Evolutionary conservation across 2,888 invertebrate species (phyloP), one percentile per base, ranked within the genome.

Genomic region (Onthophagus sagittarius): DNA sequence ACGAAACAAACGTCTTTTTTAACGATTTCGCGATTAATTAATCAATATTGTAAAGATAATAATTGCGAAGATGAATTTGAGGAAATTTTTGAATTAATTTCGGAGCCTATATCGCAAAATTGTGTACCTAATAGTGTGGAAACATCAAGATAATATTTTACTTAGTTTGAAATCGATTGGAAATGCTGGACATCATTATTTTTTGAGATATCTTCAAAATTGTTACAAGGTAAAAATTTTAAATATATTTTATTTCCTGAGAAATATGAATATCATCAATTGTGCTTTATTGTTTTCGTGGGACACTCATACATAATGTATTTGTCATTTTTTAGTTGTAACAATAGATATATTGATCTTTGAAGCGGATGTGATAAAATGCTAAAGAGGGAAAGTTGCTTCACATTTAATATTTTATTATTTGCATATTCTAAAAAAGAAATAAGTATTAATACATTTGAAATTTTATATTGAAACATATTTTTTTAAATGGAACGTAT

Each of bases 161-260:
- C 64, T 79, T 15, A 71, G 78, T 7, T 72, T 79, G 14, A 79
- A 79, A 73, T 76, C 73, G 15, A 71, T 79, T 32, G 79, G 79
- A 62, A 79, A 79, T 76, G 74, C 78, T 32, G 79, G 79, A 5
- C 62, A 75, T 5, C 70, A 74, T 6, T 75, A 71, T 64, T 77
- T 77, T 33, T 71, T 75, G 32, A 63, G 74, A 62, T 71, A 74
- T 15, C 71, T 79, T 33, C 73, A 72, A 33, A 73, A 63, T 6
- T 79, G 79, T 53, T 79, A 78, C 71, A 71, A 72, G 69, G 79
- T 79, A 77, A 77, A 72, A 71, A 31, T 15, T 7, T 23, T 15
- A 23, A 71, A 71, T n/a, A 67, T 73, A 2, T n/a, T 70, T 9
- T n/a, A 72, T 6, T n/a, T n/a, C n/a, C n/a, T n/a, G n/a, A n/a